A percentile compares a stretch with the other conserved stretches of the same genome.
Evolutionary conservation across 23 tunicate genomes (phyloP).

Genomic region (Trididemnum nubilum): DNA sequence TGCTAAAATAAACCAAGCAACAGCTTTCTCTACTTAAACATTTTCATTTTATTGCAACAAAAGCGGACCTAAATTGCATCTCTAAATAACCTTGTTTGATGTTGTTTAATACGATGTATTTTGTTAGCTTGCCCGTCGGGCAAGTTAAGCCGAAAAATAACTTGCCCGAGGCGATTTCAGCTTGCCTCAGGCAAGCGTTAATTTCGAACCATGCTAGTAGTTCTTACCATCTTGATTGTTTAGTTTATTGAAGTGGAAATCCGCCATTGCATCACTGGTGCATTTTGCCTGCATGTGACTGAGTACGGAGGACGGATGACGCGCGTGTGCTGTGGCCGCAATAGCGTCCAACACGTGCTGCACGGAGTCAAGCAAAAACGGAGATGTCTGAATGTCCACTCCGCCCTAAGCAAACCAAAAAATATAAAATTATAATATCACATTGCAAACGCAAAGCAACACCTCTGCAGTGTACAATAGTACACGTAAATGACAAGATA

Average conservation of each 20-base stretch:
- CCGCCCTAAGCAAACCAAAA: constrained; percentile 60
- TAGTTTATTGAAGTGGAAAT: constrained; percentile 3
- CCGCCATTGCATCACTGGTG: constrained; percentile 36
- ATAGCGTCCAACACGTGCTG: constrained; percentile 53
- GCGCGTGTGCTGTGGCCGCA: not conserved
- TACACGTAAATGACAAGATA: too few relatives aligned
- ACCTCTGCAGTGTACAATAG: not conserved
- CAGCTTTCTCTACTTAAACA: too few relatives aligned
- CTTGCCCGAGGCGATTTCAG: too few relatives aligned
- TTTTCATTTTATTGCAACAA: too few relatives aligned
- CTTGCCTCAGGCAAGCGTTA: too few relatives aligned
- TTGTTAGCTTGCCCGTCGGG: too few relatives aligned
- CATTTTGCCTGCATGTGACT: constrained; percentile 17
- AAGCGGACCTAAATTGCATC: too few relatives aligned
- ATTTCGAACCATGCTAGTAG: too few relatives aligned
- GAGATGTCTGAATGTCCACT: constrained; percentile 71
- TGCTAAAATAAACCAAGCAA: too few relatives aligned
- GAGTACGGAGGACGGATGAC: constrained; percentile 48
- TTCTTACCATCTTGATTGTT: not conserved
- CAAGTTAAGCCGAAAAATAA: too few relatives aligned
- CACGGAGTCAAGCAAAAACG: constrained; percentile 62
- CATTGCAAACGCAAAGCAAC: not conserved
- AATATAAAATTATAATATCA: not conserved
- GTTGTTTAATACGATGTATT: too few relatives aligned
- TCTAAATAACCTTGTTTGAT: too few relatives aligned